Base-by-base conservation (phyloP, 2,888 invertebrate species). In the Latheticus oryzae region DNA sequence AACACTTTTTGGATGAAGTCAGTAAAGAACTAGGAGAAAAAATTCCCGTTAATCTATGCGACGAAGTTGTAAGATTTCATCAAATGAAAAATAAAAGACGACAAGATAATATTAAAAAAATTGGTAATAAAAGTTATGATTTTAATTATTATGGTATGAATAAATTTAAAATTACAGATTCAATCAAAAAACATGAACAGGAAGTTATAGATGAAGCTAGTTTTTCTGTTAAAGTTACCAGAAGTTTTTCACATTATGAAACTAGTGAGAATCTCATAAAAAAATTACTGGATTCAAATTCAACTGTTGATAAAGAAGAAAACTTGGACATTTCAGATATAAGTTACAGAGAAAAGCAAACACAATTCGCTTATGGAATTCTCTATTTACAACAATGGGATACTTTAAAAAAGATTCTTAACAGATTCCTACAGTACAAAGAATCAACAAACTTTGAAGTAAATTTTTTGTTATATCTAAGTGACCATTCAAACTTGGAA, bases 381-480 rank as follows among this genome's bases (percentile, higher is more conserved):
- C 2, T 37, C 0, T 7, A 54, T 15, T 19, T 45, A 1, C 9
- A 26, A n/a, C 12, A 45, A n/a, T 43, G 35, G 26, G 16, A 2
- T 2, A 15, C 23, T 8, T 13, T 54, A n/a, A 4, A 24, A 0
- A 17, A 28, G 28, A 13, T 54, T 7, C n/a, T 54, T 4, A 3
- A 21, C 3, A 24, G 28, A 16, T 24, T 43, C 1, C n/a, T 4
- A n/a, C 8, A 17, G 1, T 54, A 54, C 16, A n/a, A 54, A 13
- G 37, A 5, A 12, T 11, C 37, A 5, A 12, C 16, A n/a, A 3
- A 26, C 1, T 13, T 23, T 17, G 53, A 54, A 45, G 23, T 16
- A 2, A 45, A 45, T 19, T 54, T 54, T 16, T 43, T 54, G 8
- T n/a, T 7, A n/a, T 54, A 45, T 35, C 17, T 54, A 17, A 42